Evolutionary conservation across 2,797 vertebrate species (phyloP), one percentile per base, ranked within the genome.

Genomic region (Protonibea diacanthus): DNA sequence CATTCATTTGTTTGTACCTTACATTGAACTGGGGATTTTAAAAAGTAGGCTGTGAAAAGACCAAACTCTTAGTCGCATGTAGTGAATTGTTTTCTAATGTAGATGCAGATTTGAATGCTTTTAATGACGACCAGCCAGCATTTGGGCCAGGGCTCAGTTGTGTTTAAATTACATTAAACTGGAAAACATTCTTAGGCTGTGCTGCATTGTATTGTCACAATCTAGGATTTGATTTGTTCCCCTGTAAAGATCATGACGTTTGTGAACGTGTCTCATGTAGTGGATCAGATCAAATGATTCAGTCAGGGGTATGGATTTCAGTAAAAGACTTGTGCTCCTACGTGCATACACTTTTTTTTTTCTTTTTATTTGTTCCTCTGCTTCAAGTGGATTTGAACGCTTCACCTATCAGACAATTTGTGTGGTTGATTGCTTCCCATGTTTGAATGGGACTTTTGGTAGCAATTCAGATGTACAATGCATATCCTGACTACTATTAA

Each of bases 81-180:
- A 71, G 38, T 61, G 59, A 40, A 52, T 59, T 61, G 27, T 44
- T 68, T 71, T 85, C 58, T 23, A 62, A 70, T 86, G 52, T 60
- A 71, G 79, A 84, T 76, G 70, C 52, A 75, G 48, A 76, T 74
- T 69, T 48, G 48, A 59, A 72, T 75, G 27, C 64, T 78, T 73
- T 78, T 15, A 64, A 33, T 74, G 62, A 60, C 83, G 45, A 65
- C 18, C 52, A 17, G 56, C 64, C 56, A 11, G 71, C 79, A 74
- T 52, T 48, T 44, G 44, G 64, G 65, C 57, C 47, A 10, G 27
- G 79, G 42, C 42, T 68, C 52, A 55, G 18, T 53, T 63, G 48
- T 18, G 60, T 68, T 73, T 69, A 49, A 83, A 71, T 71, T 71
- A 65, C 66, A 71, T 67, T 17, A 44, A 15, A 18, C 48, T 48